Conservation (phyloP, 2,113 vertebrate genomes). For the Siniperca knerii region DNA sequence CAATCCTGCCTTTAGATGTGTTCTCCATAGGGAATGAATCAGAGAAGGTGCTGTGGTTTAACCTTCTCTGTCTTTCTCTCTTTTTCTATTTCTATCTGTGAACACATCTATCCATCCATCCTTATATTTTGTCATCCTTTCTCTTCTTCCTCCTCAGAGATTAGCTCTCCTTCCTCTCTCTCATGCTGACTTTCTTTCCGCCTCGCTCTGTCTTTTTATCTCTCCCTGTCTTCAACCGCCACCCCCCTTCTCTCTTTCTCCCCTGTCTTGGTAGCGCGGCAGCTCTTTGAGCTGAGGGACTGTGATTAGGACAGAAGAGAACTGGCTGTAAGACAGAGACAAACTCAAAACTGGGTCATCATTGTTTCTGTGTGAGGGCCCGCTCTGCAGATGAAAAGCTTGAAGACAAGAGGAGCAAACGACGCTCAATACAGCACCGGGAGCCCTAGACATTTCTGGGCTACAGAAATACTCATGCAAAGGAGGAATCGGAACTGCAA, state of each 20-base stretch:
- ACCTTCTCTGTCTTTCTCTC: slow-evolving; percentile 63
- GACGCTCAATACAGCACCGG: slow-evolving; percentile 56
- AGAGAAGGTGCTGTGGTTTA: slow-evolving; percentile 69
- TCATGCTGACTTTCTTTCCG: slow-evolving; percentile 57
- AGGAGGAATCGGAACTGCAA: slow-evolving; percentile 59
- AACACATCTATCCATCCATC: slow-evolving; percentile 64
- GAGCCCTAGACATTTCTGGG: slow-evolving; percentile 77
- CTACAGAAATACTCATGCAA: slow-evolving; percentile 63
- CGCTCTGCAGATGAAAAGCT: slow-evolving; percentile 79
- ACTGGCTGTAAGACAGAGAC: slow-evolving; percentile 79
- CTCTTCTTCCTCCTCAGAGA: slow-evolving; percentile 56
- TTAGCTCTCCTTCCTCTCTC: slow-evolving; percentile 53
- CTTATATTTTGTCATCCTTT: slow-evolving; percentile 64
- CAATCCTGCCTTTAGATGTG: slow-evolving; percentile 76
- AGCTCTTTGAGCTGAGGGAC: slow-evolving; percentile 75
- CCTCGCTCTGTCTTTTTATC: slow-evolving; percentile 56
- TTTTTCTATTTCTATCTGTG: slow-evolving; percentile 50
- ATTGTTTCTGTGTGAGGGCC: slow-evolving; percentile 79
- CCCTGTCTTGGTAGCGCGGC: slow-evolving; percentile 61
- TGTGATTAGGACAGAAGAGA: slow-evolving; percentile 82
- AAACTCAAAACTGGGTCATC: slow-evolving; percentile 84
- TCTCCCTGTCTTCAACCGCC: slow-evolving; percentile 20
- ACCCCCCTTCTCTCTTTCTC: slow-evolving; percentile 9
- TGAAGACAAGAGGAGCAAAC: slow-evolving; percentile 71
- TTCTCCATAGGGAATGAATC: slow-evolving; percentile 70